Conservation (phyloP, 2,113 vertebrate species). For the Leptodactylus fuscus region DNA sequence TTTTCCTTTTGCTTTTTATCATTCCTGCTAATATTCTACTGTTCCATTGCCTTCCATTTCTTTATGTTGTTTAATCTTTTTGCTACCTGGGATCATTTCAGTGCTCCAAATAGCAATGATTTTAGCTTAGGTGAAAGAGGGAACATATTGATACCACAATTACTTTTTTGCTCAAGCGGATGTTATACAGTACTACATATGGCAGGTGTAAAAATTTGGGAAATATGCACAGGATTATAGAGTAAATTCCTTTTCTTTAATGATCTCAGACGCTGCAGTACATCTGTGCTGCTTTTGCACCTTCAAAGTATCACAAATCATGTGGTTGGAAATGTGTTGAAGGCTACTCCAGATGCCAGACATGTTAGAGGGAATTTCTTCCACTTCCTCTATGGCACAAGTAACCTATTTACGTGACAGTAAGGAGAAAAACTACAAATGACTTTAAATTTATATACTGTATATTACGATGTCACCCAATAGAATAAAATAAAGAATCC, state of each 20-base stretch:
- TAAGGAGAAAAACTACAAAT: not conserved
- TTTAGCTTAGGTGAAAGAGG: not conserved
- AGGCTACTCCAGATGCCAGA: slow-evolving; percentile 54
- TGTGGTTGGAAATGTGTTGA: slow-evolving; percentile 55
- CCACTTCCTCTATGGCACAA: not conserved
- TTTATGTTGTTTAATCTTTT: not conserved
- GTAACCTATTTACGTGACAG: not conserved
- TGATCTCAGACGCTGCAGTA: slow-evolving; percentile 16
- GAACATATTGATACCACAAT: not conserved
- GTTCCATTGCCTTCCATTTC: not conserved
- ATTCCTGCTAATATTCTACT: not conserved
- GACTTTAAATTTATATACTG: not conserved
- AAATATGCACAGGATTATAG: not conserved
- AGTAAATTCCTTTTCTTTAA: not conserved
- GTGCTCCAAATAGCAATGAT: not conserved
- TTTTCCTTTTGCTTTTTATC: not conserved
- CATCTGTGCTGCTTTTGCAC: slow-evolving; percentile 70
- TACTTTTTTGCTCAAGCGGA: not conserved
- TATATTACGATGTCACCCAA: not conserved
- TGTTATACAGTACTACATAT: not conserved
- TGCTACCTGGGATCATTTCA: not conserved
- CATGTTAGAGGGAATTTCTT: slow-evolving; percentile 35
- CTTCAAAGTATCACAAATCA: slow-evolving; percentile 56
- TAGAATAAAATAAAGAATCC: not conserved
- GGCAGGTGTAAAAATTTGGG: not conserved